Evolutionary conservation across 2,113 vertebrate species (phyloP).

Genomic region (Sorex araneus): DNA sequence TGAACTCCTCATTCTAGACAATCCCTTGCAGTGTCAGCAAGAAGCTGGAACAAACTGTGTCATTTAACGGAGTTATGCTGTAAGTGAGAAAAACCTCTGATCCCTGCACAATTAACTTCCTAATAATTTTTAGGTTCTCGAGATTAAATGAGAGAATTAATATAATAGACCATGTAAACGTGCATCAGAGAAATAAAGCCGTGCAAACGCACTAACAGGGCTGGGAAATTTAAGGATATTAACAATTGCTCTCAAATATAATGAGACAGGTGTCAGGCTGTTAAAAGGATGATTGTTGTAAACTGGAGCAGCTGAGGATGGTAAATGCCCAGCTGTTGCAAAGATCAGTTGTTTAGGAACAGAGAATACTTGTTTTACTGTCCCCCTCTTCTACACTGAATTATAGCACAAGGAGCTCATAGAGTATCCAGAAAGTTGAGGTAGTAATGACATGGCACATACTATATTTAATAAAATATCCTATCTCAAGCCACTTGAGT

Average conservation of each 20-base stretch:
- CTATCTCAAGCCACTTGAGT: constrained; percentile 63
- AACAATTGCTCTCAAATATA: constrained; percentile 81
- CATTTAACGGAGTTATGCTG: constrained; percentile 76
- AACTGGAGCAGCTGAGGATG: constrained; percentile 79
- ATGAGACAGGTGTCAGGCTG: constrained; percentile 86
- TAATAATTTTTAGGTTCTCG: constrained; percentile 82
- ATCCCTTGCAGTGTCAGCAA: constrained; percentile 75
- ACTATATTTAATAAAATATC: constrained; percentile 62
- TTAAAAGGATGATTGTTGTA: constrained; percentile 80
- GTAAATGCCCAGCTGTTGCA: constrained; percentile 83
- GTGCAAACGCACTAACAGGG: constrained; percentile 71
- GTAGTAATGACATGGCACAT: constrained; percentile 65
- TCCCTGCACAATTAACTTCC: constrained; percentile 83
- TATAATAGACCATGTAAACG: constrained; percentile 82
- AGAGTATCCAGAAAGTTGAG: constrained; percentile 53
- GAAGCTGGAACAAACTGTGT: constrained; percentile 74
- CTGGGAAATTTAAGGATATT: constrained; percentile 79
- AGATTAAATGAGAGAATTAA: constrained; percentile 85
- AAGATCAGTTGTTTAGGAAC: constrained; percentile 72
- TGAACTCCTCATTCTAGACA: constrained; percentile 77
- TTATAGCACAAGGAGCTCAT: constrained; percentile 56
- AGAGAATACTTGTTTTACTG: constrained; percentile 77
- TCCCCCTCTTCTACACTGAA: constrained; percentile 73
- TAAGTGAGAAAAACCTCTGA: constrained; percentile 78
- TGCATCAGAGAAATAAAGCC: constrained; percentile 80